Conservation (phyloP, 2,113 vertebrate species). For the Nettapus auritus region DNA sequence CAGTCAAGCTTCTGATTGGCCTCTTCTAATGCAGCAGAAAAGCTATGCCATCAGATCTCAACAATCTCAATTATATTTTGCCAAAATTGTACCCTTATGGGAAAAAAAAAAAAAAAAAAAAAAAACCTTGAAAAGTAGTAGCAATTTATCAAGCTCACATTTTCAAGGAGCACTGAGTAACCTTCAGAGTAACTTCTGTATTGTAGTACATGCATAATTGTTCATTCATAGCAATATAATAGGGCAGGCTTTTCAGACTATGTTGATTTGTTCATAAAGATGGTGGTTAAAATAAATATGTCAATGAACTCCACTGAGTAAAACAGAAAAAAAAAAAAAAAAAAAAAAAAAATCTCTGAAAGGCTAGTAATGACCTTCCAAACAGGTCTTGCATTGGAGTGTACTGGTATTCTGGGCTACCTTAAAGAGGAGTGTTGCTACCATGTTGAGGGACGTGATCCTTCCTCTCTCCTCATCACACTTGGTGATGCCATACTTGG, state of each 20-base stretch:
- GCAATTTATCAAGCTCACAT: background rate
- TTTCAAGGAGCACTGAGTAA: background rate
- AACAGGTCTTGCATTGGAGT: background rate
- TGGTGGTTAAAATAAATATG: background rate
- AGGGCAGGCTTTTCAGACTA: background rate
- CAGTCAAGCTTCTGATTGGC: background rate
- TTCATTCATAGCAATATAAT: background rate
- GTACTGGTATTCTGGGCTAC: background rate
- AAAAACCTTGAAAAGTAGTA: background rate
- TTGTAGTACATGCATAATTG: accelerated
- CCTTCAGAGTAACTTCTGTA: background rate
- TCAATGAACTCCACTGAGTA: background rate
- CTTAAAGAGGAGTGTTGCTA: background rate
- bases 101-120: background rate
- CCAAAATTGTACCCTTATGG: background rate
- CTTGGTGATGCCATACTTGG: too few species aligned
- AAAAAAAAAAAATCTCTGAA: background rate
- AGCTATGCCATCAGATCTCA: background rate
- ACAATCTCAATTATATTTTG: background rate
- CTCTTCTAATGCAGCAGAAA: background rate
- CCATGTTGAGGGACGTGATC: background rate
- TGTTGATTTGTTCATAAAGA: background rate
- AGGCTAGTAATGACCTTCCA: background rate
- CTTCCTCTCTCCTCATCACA: too few species aligned
- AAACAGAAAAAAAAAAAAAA: background rate